A percentile compares a stretch with the other conserved stretches of the same genome.
Evolutionary conservation across 1,140 invertebrate species (phyloP).

Genomic region (Neodiprion fabricii): DNA sequence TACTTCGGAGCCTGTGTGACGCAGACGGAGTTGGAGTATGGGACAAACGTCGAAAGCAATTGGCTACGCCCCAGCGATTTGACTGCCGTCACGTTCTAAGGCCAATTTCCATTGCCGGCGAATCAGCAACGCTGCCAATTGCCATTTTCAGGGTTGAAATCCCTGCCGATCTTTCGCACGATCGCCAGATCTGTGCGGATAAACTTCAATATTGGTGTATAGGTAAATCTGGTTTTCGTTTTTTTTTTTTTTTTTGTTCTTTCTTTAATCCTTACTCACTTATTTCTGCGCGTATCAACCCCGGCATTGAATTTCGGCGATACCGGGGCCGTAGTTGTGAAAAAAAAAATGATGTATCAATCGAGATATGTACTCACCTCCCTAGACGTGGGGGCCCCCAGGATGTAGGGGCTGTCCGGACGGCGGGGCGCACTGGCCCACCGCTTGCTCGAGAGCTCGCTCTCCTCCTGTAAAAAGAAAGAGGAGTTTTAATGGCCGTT

Average conservation of each 20-base stretch:
- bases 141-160: no score
- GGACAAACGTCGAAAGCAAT: conserved; percentile 18
- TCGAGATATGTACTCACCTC: conserved; percentile 45
- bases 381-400: conserved; percentile 60
- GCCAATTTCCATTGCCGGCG: conserved; percentile 33
- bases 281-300: no score
- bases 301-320: no score
- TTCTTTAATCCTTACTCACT: background rate
- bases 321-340: no score
- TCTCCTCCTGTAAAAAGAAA: conserved; percentile 59
- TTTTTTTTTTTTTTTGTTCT: background rate
- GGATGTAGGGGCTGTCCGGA: conserved; percentile 60
- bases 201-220: no score
- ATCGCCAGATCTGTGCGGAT: no score
- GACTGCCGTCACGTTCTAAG: conserved; percentile 42
- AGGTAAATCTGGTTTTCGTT: background rate
- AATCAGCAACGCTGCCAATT: no score
- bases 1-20: conserved; percentile 22
- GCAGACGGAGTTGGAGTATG: conserved; percentile 16
- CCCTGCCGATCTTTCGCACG: no score
- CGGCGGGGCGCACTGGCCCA: conserved; percentile 63
- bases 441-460: conserved; percentile 65
- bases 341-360: no score
- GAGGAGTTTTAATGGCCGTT: background rate
- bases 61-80: conserved; percentile 31